Evolutionary conservation across 2,797 vertebrate species (phyloP).

Genomic region (Nyctibius grandis): DNA sequence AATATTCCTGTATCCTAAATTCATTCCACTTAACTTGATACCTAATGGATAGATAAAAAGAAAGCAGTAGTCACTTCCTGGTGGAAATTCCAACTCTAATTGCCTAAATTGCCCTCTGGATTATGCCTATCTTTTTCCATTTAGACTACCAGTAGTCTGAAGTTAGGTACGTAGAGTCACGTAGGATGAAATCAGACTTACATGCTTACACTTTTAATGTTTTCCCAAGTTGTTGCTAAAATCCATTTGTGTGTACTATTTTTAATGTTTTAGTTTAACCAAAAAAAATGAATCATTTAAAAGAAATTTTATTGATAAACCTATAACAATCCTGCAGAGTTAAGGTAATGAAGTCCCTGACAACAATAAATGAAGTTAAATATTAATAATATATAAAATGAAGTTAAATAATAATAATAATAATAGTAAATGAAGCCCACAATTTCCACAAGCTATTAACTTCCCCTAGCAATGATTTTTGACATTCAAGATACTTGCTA

Average conservation of each 20-base stretch:
- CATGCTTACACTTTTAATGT: background rate
- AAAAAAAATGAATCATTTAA: background rate
- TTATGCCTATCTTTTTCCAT: background rate
- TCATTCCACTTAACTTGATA: background rate
- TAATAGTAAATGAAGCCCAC: too few relatives aligned
- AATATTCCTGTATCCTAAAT: background rate
- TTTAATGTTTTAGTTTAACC: background rate
- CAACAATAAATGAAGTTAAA: conserved; percentile 19
- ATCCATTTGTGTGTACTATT: background rate
- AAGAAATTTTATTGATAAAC: background rate
- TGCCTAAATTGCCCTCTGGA: background rate
- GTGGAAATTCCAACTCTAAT: background rate
- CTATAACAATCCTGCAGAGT: background rate
- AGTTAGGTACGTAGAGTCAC: background rate
- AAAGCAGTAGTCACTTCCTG: background rate
- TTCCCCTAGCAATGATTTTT: conserved; percentile 48
- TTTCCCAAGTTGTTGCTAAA: background rate
- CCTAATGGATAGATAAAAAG: background rate
- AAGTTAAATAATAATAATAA: too few relatives aligned
- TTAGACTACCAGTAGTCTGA: background rate
- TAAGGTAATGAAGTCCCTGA: background rate
- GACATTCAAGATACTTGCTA: conserved; percentile 37
- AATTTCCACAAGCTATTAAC: background rate
- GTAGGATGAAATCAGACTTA: background rate
- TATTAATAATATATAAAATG: too few relatives aligned